Conservation (phyloP, 30 jellyfish, hydroid and myxozoan genomes). For the Cassiopea xamachana region DNA sequence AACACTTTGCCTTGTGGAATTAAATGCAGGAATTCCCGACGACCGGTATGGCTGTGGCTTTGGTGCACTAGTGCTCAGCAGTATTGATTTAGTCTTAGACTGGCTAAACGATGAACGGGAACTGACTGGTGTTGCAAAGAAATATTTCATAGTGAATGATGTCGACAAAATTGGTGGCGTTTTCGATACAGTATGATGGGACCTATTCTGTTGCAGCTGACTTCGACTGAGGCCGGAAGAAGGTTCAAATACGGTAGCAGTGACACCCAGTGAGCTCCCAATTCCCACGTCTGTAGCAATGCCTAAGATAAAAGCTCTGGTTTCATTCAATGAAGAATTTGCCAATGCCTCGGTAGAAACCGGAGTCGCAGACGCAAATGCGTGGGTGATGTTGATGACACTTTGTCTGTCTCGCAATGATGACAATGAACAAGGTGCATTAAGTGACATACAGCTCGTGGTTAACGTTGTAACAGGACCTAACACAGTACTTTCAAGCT, state of each 20-base stretch:
- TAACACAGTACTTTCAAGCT: not conserved
- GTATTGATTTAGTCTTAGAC: not conserved
- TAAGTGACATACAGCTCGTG: not conserved
- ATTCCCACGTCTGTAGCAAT: no score
- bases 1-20: not conserved
- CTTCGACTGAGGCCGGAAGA: not conserved
- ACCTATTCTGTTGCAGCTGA: not conserved
- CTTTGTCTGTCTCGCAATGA: no score
- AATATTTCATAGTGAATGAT: not conserved
- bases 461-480: not conserved
- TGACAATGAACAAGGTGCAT: not conserved
- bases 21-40: not conserved
- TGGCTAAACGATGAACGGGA: not conserved
- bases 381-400: no score
- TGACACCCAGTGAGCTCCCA: no score
- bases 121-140: not conserved
- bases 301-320: no score
- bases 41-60: no score
- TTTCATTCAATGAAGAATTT: no score
- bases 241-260: no score
- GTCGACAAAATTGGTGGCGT: constrained; percentile 2
- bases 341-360: no score
- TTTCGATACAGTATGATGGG: not conserved
- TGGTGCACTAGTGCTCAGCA: not conserved
- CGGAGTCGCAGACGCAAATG: no score